Evolutionary conservation across 2,113 vertebrate genomes (phyloP), one percentile per base, ranked within the genome.

Genomic region (Neogobius melanostomus): DNA sequence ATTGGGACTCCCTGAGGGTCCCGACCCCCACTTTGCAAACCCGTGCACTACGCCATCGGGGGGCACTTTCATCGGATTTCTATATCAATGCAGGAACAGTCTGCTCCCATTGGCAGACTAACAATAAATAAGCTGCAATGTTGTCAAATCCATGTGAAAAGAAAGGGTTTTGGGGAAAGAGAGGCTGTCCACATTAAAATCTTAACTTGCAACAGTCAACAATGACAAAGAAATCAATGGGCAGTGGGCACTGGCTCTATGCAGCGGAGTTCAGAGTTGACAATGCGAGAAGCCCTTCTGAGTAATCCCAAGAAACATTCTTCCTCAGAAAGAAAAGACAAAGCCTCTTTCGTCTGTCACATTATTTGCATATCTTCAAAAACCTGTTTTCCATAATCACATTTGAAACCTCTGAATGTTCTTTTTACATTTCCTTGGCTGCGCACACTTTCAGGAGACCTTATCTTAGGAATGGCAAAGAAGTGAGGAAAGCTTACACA

Each of bases 321-420:
- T 66, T 67, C 83, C 82, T 80, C 72, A 85, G 68, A 53, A 51
- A 43, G 48, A 60, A 66, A 82, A 82, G 76, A 80, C 69, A 87
- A 88, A 86, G 75, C 83, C 77, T 85, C 84, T 84, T 80, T 87
- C 56, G 28, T 72, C 64, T 69, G 77, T 63, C 69, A 72, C 47
- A 83, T 72, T 66, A 84, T 89, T 85, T 87, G 74, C 85, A 85
- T 90, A 85, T 91, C 64, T 75, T 68, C 81, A 56, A 77, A 88
- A 85, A 80, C 53, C 47, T 7, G 8, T 67, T 75, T 77, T 75
- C 64, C 36, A 64, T 79, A 77, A 88, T 81, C 71, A 68, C 72
- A 75, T 84, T 80, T 79, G 66, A 86, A 82, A 43, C 51, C 16
- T 63, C 10, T 54, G 52, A 54, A 69, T 65, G 59, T 76, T 81